Base-by-base conservation (phyloP, 2,113 vertebrate genomes). In the Beaufortia kweichowensis region DNA sequence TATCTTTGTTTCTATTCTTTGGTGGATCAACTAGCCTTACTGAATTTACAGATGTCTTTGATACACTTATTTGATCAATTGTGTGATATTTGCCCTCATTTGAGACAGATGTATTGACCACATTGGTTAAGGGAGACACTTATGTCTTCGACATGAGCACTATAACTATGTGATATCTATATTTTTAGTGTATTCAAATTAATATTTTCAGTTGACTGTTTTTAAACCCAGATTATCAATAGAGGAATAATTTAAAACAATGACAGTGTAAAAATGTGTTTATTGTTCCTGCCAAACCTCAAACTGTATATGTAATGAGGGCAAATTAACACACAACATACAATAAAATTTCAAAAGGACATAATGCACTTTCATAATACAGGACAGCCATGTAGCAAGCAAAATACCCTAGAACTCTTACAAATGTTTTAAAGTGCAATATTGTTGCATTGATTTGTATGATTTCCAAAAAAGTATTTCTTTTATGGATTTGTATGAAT, bases 361-460 rank as follows among this genome's bases (percentile, higher is more conserved):
- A 53, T 43, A 57, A 48, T 50, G 5, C 12, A 64, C 21, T 77
- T 70, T 60, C 21, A 29, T 33, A 41, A 50, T 72, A 48, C 60
- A 46, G 41, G 39, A 50, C 66, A 79, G 72, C 72, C 77, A 55
- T 79, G 65, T 60, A 60, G 48, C 23, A 26, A 46, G 26, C 69
- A 60, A 64, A 64, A 39, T 21, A 59, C 60, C 69, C 41, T 55
- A 69, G 57, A 82, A 70, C 75, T 81, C 75, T 70, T 57, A 70
- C 73, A 64, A 11, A 41, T n/a, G 48, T 63, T 29, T 74, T 28
- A 19, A 70, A 76, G 66, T 76, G 69, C 72, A 79, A 76, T 79
- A 82, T 28, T 66, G 64, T 70, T 50, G 59, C 61, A 75, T n/a
- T 62, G 41, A 77, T 78, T 69, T 78, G 33, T 79, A 64, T 68